Conservation (phyloP, 2,888 invertebrate genomes). For the Bhutanitis thaidina region DNA sequence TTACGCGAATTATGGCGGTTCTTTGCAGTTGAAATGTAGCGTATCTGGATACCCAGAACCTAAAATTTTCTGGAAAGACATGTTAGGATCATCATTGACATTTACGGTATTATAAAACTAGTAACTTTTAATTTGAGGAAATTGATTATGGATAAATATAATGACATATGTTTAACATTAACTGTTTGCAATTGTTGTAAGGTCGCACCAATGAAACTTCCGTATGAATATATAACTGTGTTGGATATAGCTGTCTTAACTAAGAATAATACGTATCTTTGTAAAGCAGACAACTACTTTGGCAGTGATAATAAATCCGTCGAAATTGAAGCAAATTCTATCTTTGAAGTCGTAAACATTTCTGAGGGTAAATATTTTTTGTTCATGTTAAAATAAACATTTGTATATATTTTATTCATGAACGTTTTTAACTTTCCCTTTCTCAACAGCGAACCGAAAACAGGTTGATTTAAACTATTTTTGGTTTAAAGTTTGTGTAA, state of each 20-base stretch:
- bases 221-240: slow-evolving; percentile 7
- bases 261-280: slow-evolving; percentile 1
- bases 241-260: slow-evolving; percentile 1
- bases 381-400: no score
- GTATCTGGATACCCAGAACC: slow-evolving; percentile 21
- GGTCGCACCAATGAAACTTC: neutral
- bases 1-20: neutral
- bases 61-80: slow-evolving; percentile 21
- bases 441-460: no score
- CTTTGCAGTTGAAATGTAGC: slow-evolving; percentile 19
- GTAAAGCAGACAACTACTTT: slow-evolving; percentile 1
- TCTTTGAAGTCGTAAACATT: slow-evolving; percentile 1
- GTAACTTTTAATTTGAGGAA: no score
- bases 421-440: no score
- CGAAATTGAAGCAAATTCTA: neutral
- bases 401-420: no score
- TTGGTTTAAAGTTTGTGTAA: no score
- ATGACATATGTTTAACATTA: no score
- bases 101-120: slow-evolving; percentile 10
- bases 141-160: no score
- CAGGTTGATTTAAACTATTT: no score
- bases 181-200: no score
- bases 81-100: neutral
- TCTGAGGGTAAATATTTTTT: slow-evolving; percentile 7
- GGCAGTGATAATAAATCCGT: neutral